Percentiles rank a stretch among this genome's conserved stretches.
These are phyloP conservation scores for Yponomeuta evonymella DNA, from an alignment of 2,888 invertebrate species.

Conservation along the genomic window DNA sequence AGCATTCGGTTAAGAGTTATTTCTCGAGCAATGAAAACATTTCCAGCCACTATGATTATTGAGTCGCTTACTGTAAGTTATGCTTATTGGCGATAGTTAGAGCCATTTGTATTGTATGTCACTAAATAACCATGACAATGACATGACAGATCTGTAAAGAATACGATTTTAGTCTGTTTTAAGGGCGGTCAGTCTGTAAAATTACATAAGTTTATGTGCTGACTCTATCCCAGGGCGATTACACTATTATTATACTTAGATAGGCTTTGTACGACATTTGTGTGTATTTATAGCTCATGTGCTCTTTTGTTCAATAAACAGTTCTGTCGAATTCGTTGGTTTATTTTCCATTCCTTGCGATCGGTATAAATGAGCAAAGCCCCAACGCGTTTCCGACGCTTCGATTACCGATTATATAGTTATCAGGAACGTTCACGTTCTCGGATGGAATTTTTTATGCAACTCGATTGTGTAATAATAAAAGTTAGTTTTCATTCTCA, in stretches of 20 bases:
- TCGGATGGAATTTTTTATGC: too few species aligned
- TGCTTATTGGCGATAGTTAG: not conserved
- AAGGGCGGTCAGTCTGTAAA: too few species aligned
- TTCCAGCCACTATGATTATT: not conserved
- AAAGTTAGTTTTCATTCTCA: too few species aligned
- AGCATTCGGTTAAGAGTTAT: not conserved
- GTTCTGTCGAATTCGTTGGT: constrained; percentile 18
- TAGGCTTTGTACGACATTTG: constrained; percentile 34
- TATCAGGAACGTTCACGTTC: too few species aligned
- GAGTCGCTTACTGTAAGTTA: not conserved
- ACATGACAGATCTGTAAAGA: too few species aligned
- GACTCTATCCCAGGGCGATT: not conserved
- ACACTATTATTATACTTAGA: constrained; percentile 5
- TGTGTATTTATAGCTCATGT: constrained; percentile 46
- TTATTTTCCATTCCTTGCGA: not conserved
- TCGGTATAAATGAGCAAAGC: not conserved
- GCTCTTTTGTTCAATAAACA: constrained; percentile 58
- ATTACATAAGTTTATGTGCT: not conserved
- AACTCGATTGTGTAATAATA: too few species aligned
- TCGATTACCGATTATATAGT: too few species aligned
- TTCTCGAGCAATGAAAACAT: not conserved
- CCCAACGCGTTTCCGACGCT: too few species aligned
- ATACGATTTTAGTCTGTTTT: too few species aligned
- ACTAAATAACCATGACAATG: too few species aligned
- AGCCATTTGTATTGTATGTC: not conserved